These are phyloP conservation scores for Hyphantria cunea DNA, from an alignment of 1,140 invertebrate genomes.

Conservation along the genomic window DNA sequence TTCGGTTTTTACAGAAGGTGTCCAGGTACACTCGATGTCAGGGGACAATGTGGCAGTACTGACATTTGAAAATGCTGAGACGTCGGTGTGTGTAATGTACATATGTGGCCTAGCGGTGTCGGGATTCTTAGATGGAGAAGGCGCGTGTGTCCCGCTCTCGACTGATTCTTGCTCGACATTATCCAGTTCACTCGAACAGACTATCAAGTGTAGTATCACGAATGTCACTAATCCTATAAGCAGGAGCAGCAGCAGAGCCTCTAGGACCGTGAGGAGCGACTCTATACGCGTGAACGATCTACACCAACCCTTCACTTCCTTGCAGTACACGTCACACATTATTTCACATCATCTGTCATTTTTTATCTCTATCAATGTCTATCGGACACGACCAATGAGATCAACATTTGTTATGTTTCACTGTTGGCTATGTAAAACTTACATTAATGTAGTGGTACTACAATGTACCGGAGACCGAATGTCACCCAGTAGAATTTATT, in stretches of 20 bases:
- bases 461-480: too few relatives aligned
- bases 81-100: too few relatives aligned
- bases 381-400: constrained; percentile 17
- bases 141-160: neutral
- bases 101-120: neutral
- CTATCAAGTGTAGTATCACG: constrained; percentile 58
- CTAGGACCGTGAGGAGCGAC: constrained; percentile 41
- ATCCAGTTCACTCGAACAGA: constrained; percentile 27
- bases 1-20: constrained; percentile 48
- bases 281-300: constrained; percentile 64
- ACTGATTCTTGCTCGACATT: neutral
- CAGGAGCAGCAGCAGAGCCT: constrained; percentile 49
- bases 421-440: too few relatives aligned
- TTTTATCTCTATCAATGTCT: constrained; percentile 2
- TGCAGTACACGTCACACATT: constrained; percentile 59
- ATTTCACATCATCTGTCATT: constrained; percentile 33
- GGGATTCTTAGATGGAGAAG: neutral
- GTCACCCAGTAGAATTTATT: too few relatives aligned
- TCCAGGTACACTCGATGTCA: constrained; percentile 57
- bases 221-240: constrained; percentile 57
- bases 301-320: constrained; percentile 62
- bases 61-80: too few relatives aligned
- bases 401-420: too few relatives aligned
- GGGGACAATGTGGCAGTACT: constrained; percentile 21
- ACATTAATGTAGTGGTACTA: too few relatives aligned